Evolutionary conservation across 2,113 vertebrate species (phyloP), one percentile per base, ranked within the genome.

Genomic region (Cyprinodon tularosa): DNA sequence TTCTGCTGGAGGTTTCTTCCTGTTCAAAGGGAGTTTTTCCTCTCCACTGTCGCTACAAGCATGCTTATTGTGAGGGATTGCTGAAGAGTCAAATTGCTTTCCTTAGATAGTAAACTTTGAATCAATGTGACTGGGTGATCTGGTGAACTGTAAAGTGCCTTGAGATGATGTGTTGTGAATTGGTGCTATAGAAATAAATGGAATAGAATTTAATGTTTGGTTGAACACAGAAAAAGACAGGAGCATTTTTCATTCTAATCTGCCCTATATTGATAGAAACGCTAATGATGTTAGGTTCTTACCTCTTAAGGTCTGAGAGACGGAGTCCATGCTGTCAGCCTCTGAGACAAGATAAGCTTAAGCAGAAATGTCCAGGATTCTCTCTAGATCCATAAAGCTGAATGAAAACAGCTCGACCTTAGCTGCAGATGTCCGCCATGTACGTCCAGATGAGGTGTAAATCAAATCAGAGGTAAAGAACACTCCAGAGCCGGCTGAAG

Each of bases 261-360:
- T 57, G 8, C 50, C n/a, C 9, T 11, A 45, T 11, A 45, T 11
- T 45, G 44, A 45, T 45, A 20, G 5, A 20, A 57, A 57, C 17
- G 9, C 7, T 20, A n/a, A 57, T n/a, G 4, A 3, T 15, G 39
- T 36, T 22, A 66, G 1, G 7, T 29, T 68, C 85, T 83, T 86
- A 92, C 90, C 90, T 80, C 63, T 78, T 20, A 90, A 53, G 62
- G 17, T 83, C 62, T 77, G 82, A 42, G 82, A 78, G 64, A 86
- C 15, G 1, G 38, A 29, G 17, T 73, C 72, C 82, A 84, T 85
- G 6, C 38, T 76, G 44, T 40, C 10, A n/a, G n/a, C 60, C 69
- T 72, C 20, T 36, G 48, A 3, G 22, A 62, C 66, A 37, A 2
- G 3, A 36, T 14, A 47, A 12, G 20, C 36, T 12, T 8, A 60